Evolutionary conservation across 2,113 vertebrate species (phyloP), one percentile per base, ranked within the genome.

Genomic region (Porphyrio hochstetteri): DNA sequence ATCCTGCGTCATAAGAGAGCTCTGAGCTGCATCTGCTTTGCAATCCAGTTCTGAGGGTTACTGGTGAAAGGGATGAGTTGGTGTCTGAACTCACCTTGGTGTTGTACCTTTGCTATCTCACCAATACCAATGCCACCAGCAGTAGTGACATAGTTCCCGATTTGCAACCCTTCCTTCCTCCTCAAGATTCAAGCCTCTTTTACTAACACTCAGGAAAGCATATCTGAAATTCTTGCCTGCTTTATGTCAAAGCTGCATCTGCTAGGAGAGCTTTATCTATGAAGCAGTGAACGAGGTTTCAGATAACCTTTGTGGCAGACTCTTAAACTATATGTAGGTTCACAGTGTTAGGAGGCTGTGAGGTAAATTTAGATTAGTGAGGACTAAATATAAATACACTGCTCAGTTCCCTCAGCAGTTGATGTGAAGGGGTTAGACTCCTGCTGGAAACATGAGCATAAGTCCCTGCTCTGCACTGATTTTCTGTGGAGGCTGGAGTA

Each of bases 201-300:
- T 75, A 38, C 40, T 29, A 46, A 70, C 67, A 38, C 74, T 79
- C n/a, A 40, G 56, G 65, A 68, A 71, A 90, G 38, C 65, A 76
- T 86, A 33, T 75, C 69, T 91, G 88, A 91, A 92, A 95, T 95
- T 95, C 80, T 82, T 94, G 64, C 44, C 95, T 95, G 96, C 40
- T 75, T 90, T 86, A 44, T 81, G 92, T 97, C 80, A 92, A 82
- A 92, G 60, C 44, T 28, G 4, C 68, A 44, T 81, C 65, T 5
- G 5, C 52, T 63, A 61, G 65, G 31, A 76, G 36, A 92, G n/a
- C 31, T 88, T 96, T 96, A 96, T 97, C 94, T 94, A 17, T 10
- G 56, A 80, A 78, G 86, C 81, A 86, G 27, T 64, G 72, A 92
- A 68, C 23, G 77, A 80, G 42, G 33, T 64, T 95, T 92, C 72